Conservation (phyloP, 35 echinoderm and acorn worm species). For the Amphiura filiformis region DNA sequence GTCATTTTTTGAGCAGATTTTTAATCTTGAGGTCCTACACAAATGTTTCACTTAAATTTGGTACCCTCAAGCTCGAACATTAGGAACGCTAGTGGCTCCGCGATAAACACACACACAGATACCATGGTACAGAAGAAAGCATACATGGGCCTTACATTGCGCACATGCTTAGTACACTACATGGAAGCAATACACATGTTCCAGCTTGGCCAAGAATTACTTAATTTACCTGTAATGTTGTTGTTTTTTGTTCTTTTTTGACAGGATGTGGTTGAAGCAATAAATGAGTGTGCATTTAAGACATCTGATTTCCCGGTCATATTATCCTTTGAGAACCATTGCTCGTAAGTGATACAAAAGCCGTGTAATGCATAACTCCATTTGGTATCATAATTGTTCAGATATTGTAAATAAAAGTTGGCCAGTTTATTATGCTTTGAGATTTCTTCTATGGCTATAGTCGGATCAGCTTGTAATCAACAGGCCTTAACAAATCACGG, state of each 20-base stretch:
- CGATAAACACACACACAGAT: no score
- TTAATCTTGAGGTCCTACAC: no score
- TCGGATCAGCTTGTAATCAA: background rate
- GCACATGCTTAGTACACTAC: no score
- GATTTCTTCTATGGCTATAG: background rate
- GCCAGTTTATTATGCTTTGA: background rate
- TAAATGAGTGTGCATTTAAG: constrained; percentile 88
- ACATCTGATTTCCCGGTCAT: constrained; percentile 90
- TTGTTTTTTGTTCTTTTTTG: constrained; percentile 22
- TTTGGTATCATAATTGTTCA: background rate
- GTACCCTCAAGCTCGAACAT: no score
- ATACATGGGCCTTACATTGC: no score
- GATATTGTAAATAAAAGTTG: background rate
- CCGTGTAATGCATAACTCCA: background rate
- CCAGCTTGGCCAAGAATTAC: no score
- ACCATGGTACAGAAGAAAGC: no score
- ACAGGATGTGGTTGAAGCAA: constrained; percentile 97
- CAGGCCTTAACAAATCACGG: background rate
- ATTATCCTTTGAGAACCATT: constrained; percentile 97
- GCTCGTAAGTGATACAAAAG: constrained; percentile 47
- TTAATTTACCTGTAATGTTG: no score
- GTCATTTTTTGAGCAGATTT: no score
- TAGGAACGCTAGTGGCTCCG: no score
- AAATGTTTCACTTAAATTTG: no score
- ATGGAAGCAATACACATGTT: no score